Evolutionary conservation across 1,140 invertebrate genomes (phyloP), one percentile per base, ranked within the genome.

Genomic region (Araneus ventricosus): DNA sequence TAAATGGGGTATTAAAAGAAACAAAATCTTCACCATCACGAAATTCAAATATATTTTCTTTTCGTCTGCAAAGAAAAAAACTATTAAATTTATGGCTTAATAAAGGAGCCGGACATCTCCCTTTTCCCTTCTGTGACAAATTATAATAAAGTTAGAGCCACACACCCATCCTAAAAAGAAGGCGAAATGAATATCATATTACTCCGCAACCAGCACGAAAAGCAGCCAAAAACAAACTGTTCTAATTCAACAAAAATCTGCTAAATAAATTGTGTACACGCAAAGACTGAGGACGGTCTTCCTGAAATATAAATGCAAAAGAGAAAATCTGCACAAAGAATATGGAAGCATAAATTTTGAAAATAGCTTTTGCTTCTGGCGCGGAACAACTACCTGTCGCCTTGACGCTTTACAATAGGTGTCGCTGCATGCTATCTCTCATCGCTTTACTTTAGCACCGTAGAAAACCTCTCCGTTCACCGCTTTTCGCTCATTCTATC

Each of bases 311-410:
- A 75, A 75, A 75, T 75, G 34, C 30, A 75, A 75, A 75, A 75
- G 70, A 22, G 70, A 34, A 75, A 67, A 67, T 67, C 70, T 17
- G 17, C 70, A 37, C 30, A 75, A 20, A 37, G 70, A 75, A 75
- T 75, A 37, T 75, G 70, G 34, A 75, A 75, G 70, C 70, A 75
- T 22, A 34, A 20, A 75, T 75, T 37, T 17, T 75, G 70, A 37
- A 75, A 75, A 75, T 75, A 75, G 70, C 34, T 75, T 75, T 37
- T 37, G 20, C 27, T 75, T 75, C 30, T 2, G 17, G 70, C 70
- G 70, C 70, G 70, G 20, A 75, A 75, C 70, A 75, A 75, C 70
- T 75, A 75, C 70, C 70, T 75, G 70, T 75, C 70, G 70, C 70
- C 70, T 8, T 20, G 34, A 34, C 27, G 70, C 70, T 75, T 75